phyloP scores from a whole-genome alignment of 2,113 vertebrate species.

The Acanthisitta chloris region DNA sequence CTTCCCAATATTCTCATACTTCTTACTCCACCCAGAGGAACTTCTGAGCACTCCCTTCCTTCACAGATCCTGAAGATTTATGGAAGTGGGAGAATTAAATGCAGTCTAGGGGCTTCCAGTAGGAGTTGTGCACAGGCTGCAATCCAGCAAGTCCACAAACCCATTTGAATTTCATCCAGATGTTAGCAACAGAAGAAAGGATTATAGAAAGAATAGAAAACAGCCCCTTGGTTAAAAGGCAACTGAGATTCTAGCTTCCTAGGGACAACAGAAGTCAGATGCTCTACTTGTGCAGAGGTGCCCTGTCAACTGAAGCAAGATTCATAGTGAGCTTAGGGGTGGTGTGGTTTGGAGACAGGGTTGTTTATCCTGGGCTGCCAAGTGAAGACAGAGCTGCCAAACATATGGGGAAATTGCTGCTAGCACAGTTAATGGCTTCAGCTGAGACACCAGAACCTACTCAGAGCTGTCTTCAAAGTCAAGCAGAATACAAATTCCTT shows the following conservation, averaged over 20 bases:
- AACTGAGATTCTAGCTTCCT: constrained; percentile 43
- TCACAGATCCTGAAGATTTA: neutral
- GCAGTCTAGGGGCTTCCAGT: constrained; percentile 6
- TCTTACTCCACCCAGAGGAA: neutral
- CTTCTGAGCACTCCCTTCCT: neutral
- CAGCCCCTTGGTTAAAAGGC: constrained; percentile 30
- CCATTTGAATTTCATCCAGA: constrained; percentile 49
- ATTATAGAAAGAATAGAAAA: constrained; percentile 35
- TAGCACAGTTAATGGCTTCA: constrained; percentile 41
- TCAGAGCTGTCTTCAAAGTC: constrained; percentile 16
- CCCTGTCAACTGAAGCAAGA: constrained; percentile 59
- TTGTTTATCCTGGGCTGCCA: constrained; percentile 52
- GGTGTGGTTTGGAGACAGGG: constrained; percentile 52
- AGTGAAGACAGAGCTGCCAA: constrained; percentile 43
- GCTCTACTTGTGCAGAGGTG: constrained; percentile 46
- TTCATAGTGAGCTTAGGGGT: constrained; percentile 53
- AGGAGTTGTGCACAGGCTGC: constrained; percentile 12
- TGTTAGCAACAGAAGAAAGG: constrained; percentile 27
- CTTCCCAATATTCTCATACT: neutral
- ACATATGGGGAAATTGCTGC: constrained; percentile 48
- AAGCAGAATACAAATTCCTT: constrained; percentile 21
- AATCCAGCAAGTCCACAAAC: constrained; percentile 26
- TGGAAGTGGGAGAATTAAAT: neutral
- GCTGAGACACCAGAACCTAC: constrained; percentile 35
- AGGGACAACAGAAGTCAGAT: constrained; percentile 58